Evolutionary conservation across 2,797 vertebrate species (phyloP).

Genomic region (Philypnodon macrostomus): DNA sequence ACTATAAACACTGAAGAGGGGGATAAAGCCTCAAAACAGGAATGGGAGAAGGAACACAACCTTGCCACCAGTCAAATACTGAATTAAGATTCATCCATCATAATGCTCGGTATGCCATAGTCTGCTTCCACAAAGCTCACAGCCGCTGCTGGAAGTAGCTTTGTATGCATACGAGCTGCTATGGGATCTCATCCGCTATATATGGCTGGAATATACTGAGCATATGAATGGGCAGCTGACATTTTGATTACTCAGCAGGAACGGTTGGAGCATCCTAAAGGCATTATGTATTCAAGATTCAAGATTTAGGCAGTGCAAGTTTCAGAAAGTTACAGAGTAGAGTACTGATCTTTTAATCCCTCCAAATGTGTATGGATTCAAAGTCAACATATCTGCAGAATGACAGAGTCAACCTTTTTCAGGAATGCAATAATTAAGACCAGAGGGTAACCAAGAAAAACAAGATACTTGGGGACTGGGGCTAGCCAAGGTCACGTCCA

Average conservation of each 20-base stretch:
- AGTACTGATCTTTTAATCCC: background rate
- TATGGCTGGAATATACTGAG: background rate
- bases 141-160: slow-evolving; percentile 1
- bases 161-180: slow-evolving; percentile 8
- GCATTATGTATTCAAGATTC: background rate
- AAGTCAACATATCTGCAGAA: background rate
- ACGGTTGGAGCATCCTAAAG: slow-evolving; percentile 2
- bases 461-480: background rate
- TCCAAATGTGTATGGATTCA: background rate
- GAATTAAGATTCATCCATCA: slow-evolving; percentile 23
- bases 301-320: background rate
- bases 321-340: background rate
- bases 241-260: slow-evolving; percentile 10
- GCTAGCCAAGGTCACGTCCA: background rate
- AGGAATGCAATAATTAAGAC: background rate
- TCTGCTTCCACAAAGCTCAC: slow-evolving; percentile 13
- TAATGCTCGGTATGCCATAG: background rate
- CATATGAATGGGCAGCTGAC: slow-evolving; percentile 1
- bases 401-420: background rate
- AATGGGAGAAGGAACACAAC: slow-evolving; percentile 17
- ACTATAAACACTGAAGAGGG: slow-evolving; percentile 28
- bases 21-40: background rate
- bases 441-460: background rate
- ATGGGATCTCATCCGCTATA: slow-evolving; percentile 4
- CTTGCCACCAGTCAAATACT: slow-evolving; percentile 28